Base-by-base conservation (phyloP, 2,888 invertebrate genomes). In the Seira ritae region DNA sequence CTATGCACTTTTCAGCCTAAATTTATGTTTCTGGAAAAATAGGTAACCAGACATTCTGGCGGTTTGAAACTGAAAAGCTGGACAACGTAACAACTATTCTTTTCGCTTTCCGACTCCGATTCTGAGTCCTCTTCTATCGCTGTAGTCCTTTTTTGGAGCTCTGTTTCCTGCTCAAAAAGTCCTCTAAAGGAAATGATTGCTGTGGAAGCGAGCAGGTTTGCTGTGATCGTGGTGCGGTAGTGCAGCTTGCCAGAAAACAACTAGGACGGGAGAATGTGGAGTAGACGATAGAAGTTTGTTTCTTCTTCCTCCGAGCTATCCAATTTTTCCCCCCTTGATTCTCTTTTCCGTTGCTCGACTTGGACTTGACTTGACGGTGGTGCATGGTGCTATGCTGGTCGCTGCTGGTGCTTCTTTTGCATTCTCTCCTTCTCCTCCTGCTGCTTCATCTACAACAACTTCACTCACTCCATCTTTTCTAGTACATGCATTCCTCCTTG, bases 171-270 rank as follows among this genome's bases (percentile, higher is more conserved):
- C n/a, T n/a, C n/a, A n/a, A n/a, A n/a, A n/a, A n/a, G n/a, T n/a
- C n/a, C n/a, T n/a, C n/a, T n/a, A n/a, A n/a, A n/a, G n/a, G n/a
- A n/a, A n/a, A 60, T 19, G 72, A 72, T 4, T 1, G 22, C 6
- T n/a, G 68, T 37, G 74, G 31, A 72, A 79, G 75, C 70, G 85
- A 84, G 85, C 85, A 85, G 85, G 81, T 85, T 87, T 77, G 85
- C 68, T 78, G 80, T 84, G 72, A 78, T 67, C 87, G 85, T 85
- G 84, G 84, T 85, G 85, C 85, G 80, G 84, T 79, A n/a, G n/a
- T n/a, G 83, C 72, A 83, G 88, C 86, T 87, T 88, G 88, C 88
- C 88, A 87, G 88, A 86, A 86, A 86, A 86, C 86, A 87, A 88
- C 87, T 88, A 88, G 88, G 88, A 87, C 87, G 87, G 80, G 85